phyloP scores from a whole-genome alignment of 2,888 invertebrate species.

The Campaea margaritaria region DNA sequence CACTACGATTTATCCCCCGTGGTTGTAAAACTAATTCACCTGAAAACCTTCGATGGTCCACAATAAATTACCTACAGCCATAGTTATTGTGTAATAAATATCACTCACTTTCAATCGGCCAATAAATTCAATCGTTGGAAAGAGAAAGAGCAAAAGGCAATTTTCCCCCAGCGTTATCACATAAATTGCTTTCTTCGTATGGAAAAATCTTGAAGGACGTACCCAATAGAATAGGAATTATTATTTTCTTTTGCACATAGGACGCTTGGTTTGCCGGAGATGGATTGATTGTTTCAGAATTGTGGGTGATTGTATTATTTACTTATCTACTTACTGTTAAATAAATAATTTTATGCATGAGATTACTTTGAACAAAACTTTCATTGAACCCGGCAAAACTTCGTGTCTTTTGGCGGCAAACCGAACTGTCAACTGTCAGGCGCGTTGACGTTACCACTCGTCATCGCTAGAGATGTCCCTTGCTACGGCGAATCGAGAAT shows the following conservation, averaged over 20 bases:
- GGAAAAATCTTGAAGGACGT: conserved; percentile 77
- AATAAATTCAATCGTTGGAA: conserved; percentile 75
- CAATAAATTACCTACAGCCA: conserved; percentile 19
- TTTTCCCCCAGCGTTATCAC: conserved; percentile 77
- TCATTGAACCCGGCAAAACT: too few species aligned
- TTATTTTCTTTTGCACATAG: conserved; percentile 24
- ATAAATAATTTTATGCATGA: too few species aligned
- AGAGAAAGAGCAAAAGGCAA: conserved; percentile 78
- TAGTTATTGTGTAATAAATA: conserved; percentile 66
- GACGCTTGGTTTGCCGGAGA: conserved; percentile 20
- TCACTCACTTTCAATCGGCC: conserved; percentile 71
- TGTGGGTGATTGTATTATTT: conserved; percentile 2
- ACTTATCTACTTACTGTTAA: not conserved
- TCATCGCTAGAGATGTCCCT: too few species aligned
- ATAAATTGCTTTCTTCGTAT: conserved; percentile 81
- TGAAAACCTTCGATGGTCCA: conserved; percentile 2
- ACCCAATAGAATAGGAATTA: conserved; percentile 31
- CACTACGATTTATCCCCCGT: too few species aligned
- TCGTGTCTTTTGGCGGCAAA: too few species aligned
- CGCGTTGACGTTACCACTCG: too few species aligned
- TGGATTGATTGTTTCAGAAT: conserved; percentile 16
- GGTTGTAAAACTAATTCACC: conserved; percentile 10
- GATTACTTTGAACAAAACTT: too few species aligned
- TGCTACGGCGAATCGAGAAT: too few species aligned
- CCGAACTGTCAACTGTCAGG: too few species aligned